Evolutionary conservation across 2,888 invertebrate genomes (phyloP).

Genomic region (Drosophila mayaguana): DNA sequence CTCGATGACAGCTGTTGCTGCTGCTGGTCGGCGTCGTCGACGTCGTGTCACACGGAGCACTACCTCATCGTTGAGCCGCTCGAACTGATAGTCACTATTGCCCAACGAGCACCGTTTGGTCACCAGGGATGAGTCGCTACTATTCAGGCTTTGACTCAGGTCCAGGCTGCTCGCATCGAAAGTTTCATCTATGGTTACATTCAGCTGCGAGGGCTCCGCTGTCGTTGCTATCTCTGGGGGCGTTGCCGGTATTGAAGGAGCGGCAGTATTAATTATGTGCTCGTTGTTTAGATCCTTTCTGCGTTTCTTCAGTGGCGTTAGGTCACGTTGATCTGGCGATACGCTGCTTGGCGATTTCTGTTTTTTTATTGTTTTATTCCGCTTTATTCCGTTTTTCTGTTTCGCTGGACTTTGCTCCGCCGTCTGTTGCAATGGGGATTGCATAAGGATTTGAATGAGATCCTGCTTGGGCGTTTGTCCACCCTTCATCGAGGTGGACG

Average conservation of each 20-base stretch:
- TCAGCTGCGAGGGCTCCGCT: background rate
- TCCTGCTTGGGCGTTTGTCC: slow-evolving; percentile 31
- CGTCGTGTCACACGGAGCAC: slow-evolving; percentile 77
- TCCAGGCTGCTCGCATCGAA: slow-evolving; percentile 12
- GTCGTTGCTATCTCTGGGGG: background rate
- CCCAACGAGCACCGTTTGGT: slow-evolving; percentile 79
- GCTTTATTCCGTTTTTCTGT: slow-evolving; percentile 5
- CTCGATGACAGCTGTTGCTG: background rate
- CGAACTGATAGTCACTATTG: slow-evolving; percentile 80
- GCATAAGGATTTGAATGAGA: slow-evolving; percentile 42
- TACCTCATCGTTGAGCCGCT: slow-evolving; percentile 74
- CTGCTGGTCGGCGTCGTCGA: slow-evolving; percentile 24
- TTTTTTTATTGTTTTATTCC: slow-evolving; percentile 5
- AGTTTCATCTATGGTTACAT: slow-evolving; percentile 65
- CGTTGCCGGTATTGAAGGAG: slow-evolving; percentile 14
- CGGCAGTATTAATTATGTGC: background rate
- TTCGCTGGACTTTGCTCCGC: slow-evolving; percentile 10
- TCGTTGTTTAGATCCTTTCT: slow-evolving; percentile 26
- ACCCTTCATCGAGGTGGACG: slow-evolving; percentile 59
- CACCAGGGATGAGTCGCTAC: slow-evolving; percentile 37
- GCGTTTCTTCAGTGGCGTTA: slow-evolving; percentile 44
- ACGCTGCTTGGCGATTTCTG: background rate
- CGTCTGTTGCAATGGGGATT: slow-evolving; percentile 35
- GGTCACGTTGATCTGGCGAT: slow-evolving; percentile 20
- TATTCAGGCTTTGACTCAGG: slow-evolving; percentile 1